A percentile compares a stretch with the other conserved stretches of the same genome.
phyloP scores from a whole-genome alignment of 1,140 invertebrate species.

The Dreissena polymorpha region DNA sequence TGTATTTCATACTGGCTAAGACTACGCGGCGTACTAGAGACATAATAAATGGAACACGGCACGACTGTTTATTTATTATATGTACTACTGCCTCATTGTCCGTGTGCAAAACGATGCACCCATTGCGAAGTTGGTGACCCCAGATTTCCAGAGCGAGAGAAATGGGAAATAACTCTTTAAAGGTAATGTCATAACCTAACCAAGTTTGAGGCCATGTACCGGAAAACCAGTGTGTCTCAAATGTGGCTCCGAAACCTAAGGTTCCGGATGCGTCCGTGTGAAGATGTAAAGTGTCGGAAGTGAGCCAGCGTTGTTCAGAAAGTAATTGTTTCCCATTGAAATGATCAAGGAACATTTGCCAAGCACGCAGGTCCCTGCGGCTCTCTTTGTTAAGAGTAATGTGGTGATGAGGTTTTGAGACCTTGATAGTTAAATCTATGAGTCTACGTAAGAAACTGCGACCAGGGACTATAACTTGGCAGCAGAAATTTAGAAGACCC shows the following conservation, averaged over 20 bases:
- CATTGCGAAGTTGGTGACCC: slow-evolving; percentile 21
- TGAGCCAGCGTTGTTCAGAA: slow-evolving; percentile 23
- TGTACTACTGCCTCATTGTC: slow-evolving; percentile 53
- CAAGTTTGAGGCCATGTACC: slow-evolving; percentile 28
- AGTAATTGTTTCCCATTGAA: slow-evolving; percentile 53
- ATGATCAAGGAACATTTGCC: slow-evolving; percentile 34
- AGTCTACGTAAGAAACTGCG: slow-evolving; percentile 28
- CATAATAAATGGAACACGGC: slow-evolving; percentile 28
- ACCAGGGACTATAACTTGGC: slow-evolving; percentile 28
- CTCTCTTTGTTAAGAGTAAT: slow-evolving; percentile 36
- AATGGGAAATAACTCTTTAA: slow-evolving; percentile 51
- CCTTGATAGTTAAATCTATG: slow-evolving; percentile 31
- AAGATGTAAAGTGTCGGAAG: slow-evolving; percentile 24
- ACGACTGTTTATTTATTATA: slow-evolving; percentile 54
- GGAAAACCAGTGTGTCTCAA: slow-evolving; percentile 31
- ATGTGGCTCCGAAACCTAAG: slow-evolving; percentile 38
- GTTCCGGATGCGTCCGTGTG: slow-evolving; percentile 41
- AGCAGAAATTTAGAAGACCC: slow-evolving; percentile 47
- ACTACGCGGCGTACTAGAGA: slow-evolving; percentile 43
- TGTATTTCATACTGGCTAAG: slow-evolving; percentile 35
- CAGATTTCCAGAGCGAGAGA: slow-evolving; percentile 33
- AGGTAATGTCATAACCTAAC: slow-evolving; percentile 1
- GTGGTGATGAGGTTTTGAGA: slow-evolving; percentile 41
- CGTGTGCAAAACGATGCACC: slow-evolving; percentile 24
- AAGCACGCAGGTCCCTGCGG: slow-evolving; percentile 9